Conservation (phyloP, 2,113 vertebrate genomes). For the Forbesichthys agassizii region DNA sequence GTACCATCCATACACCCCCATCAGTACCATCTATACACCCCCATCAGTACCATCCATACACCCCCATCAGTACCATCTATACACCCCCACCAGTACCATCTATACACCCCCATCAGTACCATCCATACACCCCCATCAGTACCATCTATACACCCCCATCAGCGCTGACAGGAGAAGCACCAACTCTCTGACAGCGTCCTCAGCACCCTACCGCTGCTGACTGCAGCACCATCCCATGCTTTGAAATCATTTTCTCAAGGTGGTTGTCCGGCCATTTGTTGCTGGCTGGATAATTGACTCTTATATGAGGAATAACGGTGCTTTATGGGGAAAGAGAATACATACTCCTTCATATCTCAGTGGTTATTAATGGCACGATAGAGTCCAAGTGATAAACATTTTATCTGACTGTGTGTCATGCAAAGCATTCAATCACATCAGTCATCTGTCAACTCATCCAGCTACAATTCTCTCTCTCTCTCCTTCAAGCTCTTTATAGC, state of each 20-base stretch:
- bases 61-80: too few species aligned
- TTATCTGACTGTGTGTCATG: conserved; percentile 76
- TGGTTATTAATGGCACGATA: conserved; percentile 72
- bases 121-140: too few species aligned
- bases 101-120: too few species aligned
- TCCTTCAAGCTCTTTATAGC: conserved; percentile 51
- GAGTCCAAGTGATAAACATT: conserved; percentile 68
- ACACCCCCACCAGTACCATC: too few species aligned
- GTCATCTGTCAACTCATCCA: conserved; percentile 65
- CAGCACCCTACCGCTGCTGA: conserved; percentile 2
- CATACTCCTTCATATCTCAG: conserved; percentile 69
- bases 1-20: too few species aligned
- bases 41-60: too few species aligned
- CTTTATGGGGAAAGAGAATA: conserved; percentile 74
- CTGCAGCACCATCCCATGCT: background rate
- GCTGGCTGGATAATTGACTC: conserved; percentile 72
- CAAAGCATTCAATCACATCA: conserved; percentile 74
- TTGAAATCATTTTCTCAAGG: conserved; percentile 61
- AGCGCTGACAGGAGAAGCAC: conserved; percentile 6
- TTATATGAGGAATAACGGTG: conserved; percentile 74
- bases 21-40: too few species aligned
- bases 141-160: too few species aligned
- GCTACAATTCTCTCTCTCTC: conserved; percentile 35
- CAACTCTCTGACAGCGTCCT: too few species aligned
- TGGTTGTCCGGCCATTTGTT: conserved; percentile 68